Conservation (phyloP, 1,140 invertebrate species). For the honey bee (Apis mellifera) region Amel_HAv3.1 CM009937.2:10042001-10042500, state of each 20-base stretch:
- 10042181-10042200: not conserved
- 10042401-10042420: not conserved
- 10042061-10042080: not conserved
- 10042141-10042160: no score
- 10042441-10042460: conserved; percentile 15
- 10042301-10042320: conserved; percentile 8
- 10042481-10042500: conserved; percentile 27
- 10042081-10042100: not conserved
- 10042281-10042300: not conserved
- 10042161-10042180: not conserved
- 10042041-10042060: no score
- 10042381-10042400: conserved; percentile 42
- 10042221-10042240: conserved; percentile 1
- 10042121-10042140: not conserved
- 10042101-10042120: conserved; percentile 13
- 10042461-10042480: conserved; percentile 35
- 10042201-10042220: conserved; percentile 3
- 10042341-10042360: conserved; percentile 46
- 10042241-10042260: conserved; percentile 38
- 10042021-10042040: not conserved
- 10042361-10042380: not conserved
- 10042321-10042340: no score
- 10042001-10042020: not conserved
- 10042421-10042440: conserved; percentile 1
- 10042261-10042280: conserved; percentile 23